phyloP scores from a whole-genome alignment of 92 coral and sea anemone genomes.

The Epizoanthus illoricatus region DNA sequence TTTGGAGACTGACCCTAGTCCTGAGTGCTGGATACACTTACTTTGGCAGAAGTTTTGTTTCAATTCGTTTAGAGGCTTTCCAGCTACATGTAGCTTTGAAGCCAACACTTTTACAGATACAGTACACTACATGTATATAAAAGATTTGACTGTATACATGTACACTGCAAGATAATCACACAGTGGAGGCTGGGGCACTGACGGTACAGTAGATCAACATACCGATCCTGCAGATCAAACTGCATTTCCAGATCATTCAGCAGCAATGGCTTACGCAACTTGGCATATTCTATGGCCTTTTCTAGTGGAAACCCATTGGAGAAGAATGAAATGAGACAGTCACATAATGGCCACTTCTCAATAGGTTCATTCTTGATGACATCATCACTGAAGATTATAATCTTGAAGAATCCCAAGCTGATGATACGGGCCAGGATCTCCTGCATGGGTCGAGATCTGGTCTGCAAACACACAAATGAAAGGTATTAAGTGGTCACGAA shows the following conservation, averaged over 20 bases:
- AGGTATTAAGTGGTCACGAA: too few species aligned
- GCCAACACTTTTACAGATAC: too few species aligned
- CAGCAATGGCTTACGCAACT: constrained; percentile 84
- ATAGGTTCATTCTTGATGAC: constrained; percentile 72
- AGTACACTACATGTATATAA: too few species aligned
- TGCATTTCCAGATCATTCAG: constrained; percentile 93
- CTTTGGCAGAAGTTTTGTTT: too few species aligned
- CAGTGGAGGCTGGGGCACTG: too few species aligned
- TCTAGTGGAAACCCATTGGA: constrained; percentile 92
- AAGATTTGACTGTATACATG: too few species aligned
- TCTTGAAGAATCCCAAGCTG: constrained; percentile 80
- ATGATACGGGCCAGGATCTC: constrained; percentile 84
- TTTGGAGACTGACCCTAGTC: too few species aligned
- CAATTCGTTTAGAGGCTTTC: too few species aligned
- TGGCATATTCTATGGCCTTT: constrained; percentile 87
- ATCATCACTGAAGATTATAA: constrained; percentile 83
- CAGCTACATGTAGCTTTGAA: too few species aligned
- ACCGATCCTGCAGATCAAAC: constrained; percentile 86
- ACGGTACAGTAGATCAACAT: neutral
- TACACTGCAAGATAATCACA: too few species aligned
- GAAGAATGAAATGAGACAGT: constrained; percentile 92
- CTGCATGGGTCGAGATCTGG: constrained; percentile 81
- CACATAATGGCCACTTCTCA: constrained; percentile 93
- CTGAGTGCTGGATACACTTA: too few species aligned
- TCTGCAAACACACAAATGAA: too few species aligned